Evolutionary conservation across 1,140 invertebrate species (phyloP).

Genomic region (Pectinophora gossypiella): DNA sequence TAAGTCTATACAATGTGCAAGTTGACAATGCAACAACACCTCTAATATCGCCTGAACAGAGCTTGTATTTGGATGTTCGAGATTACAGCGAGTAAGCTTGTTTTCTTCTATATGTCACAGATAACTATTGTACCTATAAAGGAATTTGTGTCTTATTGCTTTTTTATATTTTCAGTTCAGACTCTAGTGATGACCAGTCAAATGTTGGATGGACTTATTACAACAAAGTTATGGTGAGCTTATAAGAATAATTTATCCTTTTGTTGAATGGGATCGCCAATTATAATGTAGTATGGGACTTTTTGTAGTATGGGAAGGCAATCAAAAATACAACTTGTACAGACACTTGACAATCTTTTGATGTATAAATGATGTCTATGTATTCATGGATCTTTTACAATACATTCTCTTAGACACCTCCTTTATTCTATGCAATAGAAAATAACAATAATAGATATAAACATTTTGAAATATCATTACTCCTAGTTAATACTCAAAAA

Average conservation of each 20-base stretch:
- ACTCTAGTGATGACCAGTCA: conserved; percentile 65
- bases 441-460: too few species aligned
- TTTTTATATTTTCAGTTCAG: conserved; percentile 54
- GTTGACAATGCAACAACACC: conserved; percentile 73
- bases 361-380: too few species aligned
- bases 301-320: too few species aligned
- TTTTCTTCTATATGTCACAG: neutral
- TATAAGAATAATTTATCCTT: neutral
- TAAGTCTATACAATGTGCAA: conserved; percentile 76
- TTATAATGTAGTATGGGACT: too few species aligned
- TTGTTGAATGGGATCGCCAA: too few species aligned
- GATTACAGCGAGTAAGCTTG: conserved; percentile 75
- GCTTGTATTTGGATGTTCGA: conserved; percentile 77
- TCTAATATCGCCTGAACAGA: conserved; percentile 77
- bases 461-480: too few species aligned
- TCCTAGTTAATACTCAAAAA: too few species aligned
- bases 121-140: neutral
- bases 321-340: too few species aligned
- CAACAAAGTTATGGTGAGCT: conserved; percentile 79
- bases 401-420: too few species aligned
- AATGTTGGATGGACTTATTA: conserved; percentile 82
- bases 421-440: too few species aligned
- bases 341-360: too few species aligned
- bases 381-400: too few species aligned
- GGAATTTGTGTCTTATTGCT: neutral